These are phyloP conservation scores for Meriones unguiculatus DNA, from an alignment of 2,113 vertebrate genomes.

Conservation along the genomic window DNA sequence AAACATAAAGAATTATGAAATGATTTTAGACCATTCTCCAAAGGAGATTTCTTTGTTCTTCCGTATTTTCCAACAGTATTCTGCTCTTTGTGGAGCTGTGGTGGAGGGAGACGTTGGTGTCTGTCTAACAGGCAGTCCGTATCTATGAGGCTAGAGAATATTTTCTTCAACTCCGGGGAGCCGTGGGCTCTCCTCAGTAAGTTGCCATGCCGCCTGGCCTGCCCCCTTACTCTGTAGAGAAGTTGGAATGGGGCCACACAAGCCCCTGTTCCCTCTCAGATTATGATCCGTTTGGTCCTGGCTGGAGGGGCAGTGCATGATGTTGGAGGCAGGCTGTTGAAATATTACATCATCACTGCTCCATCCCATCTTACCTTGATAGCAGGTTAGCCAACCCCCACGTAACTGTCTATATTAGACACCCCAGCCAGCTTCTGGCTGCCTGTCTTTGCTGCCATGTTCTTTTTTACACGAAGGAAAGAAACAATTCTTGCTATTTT, in stretches of 20 bases:
- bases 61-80: conserved; percentile 36
- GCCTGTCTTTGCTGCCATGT: conserved; percentile 83
- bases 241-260: background rate
- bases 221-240: conserved; percentile 17
- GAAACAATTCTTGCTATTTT: conserved; percentile 72
- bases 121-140: conserved; percentile 2
- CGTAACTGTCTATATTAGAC: conserved; percentile 89
- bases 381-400: conserved; percentile 24
- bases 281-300: background rate
- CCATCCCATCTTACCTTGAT: background rate
- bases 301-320: background rate
- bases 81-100: conserved; percentile 6
- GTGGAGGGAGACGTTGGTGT: conserved; percentile 4
- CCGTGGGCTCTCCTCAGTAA: conserved; percentile 6
- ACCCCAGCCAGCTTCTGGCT: conserved; percentile 78
- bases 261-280: background rate
- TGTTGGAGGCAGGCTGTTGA: conserved; percentile 15
- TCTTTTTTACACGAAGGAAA: conserved; percentile 82
- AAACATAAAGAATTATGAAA: conserved; percentile 71
- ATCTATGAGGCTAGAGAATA: conserved; percentile 21
- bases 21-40: conserved; percentile 71
- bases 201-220: background rate
- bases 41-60: conserved; percentile 69
- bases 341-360: background rate
- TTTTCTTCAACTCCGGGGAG: conserved; percentile 32